Conservation (phyloP, 2,888 invertebrate genomes). For the Oligia strigilis region DNA sequence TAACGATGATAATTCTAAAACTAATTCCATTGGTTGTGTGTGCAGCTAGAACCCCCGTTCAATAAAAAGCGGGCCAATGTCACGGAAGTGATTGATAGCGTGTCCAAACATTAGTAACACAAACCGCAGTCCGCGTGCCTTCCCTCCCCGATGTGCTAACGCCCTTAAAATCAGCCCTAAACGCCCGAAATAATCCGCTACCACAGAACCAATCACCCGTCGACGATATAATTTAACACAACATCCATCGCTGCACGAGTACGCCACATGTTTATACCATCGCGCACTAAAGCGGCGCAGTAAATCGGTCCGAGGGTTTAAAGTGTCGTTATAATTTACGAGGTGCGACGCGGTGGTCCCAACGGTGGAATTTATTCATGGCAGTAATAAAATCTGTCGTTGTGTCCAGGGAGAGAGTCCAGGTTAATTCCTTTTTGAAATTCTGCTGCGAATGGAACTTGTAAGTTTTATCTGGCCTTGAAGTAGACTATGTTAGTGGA, state of each 20-base stretch:
- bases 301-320: constrained; percentile 79
- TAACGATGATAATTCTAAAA: not conserved
- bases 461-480: constrained; percentile 62
- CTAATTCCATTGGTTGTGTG: constrained; percentile 6
- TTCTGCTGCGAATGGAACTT: constrained; percentile 69
- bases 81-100: constrained; percentile 52
- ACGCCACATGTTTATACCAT: constrained; percentile 70
- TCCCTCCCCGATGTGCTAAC: constrained; percentile 38
- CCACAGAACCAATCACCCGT: constrained; percentile 60
- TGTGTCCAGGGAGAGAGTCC: constrained; percentile 76
- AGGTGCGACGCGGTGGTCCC: constrained; percentile 76
- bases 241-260: constrained; percentile 72
- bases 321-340: constrained; percentile 85
- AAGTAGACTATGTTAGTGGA: constrained; percentile 41
- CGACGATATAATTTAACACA: constrained; percentile 66
- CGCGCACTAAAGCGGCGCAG: constrained; percentile 73
- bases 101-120: constrained; percentile 40
- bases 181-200: constrained; percentile 53
- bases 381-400: constrained; percentile 88
- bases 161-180: constrained; percentile 57
- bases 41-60: not conserved
- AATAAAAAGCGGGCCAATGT: constrained; percentile 34
- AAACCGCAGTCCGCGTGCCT: constrained; percentile 24
- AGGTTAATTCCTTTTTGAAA: constrained; percentile 84
- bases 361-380: constrained; percentile 87